Percentiles rank a stretch among this genome's conserved stretches.
Evolutionary conservation across 2,888 invertebrate species (phyloP).

Genomic region (Eristalinus aeneus): DNA sequence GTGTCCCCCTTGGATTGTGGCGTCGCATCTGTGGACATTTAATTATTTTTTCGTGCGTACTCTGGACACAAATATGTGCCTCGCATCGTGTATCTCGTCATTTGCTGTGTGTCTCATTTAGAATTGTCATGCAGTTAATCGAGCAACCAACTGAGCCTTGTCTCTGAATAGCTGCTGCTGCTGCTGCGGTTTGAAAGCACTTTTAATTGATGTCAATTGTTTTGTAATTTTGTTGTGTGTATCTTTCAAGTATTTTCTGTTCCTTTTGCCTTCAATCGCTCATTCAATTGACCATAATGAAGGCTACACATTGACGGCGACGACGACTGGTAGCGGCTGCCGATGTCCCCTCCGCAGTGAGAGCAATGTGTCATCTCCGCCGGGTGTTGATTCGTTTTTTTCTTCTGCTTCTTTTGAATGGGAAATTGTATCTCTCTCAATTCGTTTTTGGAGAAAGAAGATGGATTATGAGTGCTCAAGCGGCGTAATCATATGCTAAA

Average conservation of each 20-base stretch:
- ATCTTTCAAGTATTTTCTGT: constrained; percentile 3
- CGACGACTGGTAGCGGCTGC: not conserved
- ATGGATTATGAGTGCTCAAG: constrained; percentile 43
- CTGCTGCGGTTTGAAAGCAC: constrained; percentile 23
- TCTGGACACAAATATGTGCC: not conserved
- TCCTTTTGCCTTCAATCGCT: constrained; percentile 47
- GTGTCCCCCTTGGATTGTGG: not conserved
- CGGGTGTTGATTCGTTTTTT: constrained; percentile 47
- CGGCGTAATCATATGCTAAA: constrained; percentile 35
- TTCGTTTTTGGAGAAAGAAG: not conserved
- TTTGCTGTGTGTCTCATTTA: constrained; percentile 38
- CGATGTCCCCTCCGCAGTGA: not conserved
- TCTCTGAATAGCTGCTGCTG: constrained; percentile 7
- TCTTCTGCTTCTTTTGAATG: not conserved
- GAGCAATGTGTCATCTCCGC: constrained; percentile 34
- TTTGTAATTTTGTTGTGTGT: constrained; percentile 61
- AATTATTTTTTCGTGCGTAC: constrained; percentile 10
- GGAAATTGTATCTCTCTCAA: not conserved
- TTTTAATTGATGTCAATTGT: constrained; percentile 70
- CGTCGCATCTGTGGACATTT: constrained; percentile 32
- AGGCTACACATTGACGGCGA: constrained; percentile 9
- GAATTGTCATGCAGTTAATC: constrained; percentile 21
- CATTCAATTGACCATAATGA: constrained; percentile 60
- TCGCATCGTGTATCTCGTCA: not conserved
- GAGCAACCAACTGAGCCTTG: not conserved